These are phyloP conservation scores for Diorhabda sublineata DNA, from an alignment of 1,140 invertebrate genomes.

Conservation along the genomic window DNA sequence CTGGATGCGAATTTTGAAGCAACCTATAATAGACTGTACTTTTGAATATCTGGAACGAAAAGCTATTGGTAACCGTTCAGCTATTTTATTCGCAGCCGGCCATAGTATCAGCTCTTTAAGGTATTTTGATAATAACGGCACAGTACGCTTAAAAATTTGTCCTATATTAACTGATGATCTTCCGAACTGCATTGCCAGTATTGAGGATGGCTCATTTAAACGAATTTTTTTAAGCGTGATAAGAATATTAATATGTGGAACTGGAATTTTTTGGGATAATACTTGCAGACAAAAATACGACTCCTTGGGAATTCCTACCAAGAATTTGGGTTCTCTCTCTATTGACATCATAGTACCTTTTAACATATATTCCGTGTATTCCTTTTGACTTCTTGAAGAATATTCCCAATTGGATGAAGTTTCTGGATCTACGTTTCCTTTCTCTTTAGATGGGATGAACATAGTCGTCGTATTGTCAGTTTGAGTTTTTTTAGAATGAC, in stretches of 20 bases:
- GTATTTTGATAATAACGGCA: neutral
- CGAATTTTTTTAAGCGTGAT: conserved; percentile 5
- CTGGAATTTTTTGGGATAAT: neutral
- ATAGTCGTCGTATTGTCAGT: no score
- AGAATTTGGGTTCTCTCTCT: no score
- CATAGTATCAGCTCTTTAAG: conserved; percentile 4
- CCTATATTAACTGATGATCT: neutral
- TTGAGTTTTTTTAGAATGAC: no score
- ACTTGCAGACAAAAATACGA: no score
- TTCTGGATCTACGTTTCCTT: no score
- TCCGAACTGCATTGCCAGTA: neutral
- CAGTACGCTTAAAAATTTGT: neutral
- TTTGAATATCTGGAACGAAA: conserved; percentile 7
- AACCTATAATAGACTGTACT: conserved; percentile 11
- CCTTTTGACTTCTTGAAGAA: no score
- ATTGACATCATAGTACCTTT: no score
- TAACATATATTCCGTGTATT: no score
- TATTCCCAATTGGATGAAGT: no score
- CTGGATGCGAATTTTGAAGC: conserved; percentile 15
- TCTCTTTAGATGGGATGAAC: no score
- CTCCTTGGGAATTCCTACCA: no score
- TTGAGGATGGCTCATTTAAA: neutral
- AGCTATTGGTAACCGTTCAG: neutral
- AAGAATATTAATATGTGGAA: neutral
- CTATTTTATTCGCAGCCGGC: neutral